These are phyloP conservation scores for Ctenicera cuprea DNA, from an alignment of 2,888 invertebrate species.

Conservation along the genomic window DNA sequence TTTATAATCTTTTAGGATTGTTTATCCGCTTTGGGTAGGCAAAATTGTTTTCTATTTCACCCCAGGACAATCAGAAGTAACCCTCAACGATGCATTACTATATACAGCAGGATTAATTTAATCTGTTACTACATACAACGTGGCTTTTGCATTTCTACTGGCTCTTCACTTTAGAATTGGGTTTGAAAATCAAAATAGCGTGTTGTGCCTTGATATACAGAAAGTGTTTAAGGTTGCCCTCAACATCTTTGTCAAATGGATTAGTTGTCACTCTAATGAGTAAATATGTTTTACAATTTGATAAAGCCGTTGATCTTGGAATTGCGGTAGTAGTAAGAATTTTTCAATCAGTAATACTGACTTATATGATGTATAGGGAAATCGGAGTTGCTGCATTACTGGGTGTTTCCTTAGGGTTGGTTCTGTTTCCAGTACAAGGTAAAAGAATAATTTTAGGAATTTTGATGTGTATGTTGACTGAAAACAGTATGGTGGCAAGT, in stretches of 20 bases:
- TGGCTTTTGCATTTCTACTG: too few species aligned
- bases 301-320: conserved; percentile 84
- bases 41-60: conserved; percentile 81
- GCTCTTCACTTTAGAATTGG: conserved; percentile 81
- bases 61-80: too few species aligned
- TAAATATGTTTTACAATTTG: conserved; percentile 90
- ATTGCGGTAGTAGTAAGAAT: conserved; percentile 89
- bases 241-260: conserved; percentile 87
- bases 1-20: conserved; percentile 74
- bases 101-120: too few species aligned
- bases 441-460: conserved; percentile 1
- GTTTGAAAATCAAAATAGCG: conserved; percentile 82
- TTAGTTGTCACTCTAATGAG: conserved; percentile 75
- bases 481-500: conserved; percentile 19
- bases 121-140: too few species aligned
- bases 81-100: conserved; percentile 78
- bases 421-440: conserved; percentile 68
- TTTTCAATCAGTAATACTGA: conserved; percentile 81
- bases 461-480: neutral
- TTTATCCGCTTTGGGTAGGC: conserved; percentile 80
- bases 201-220: conserved; percentile 84
- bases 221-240: conserved; percentile 82
- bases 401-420: conserved; percentile 73
- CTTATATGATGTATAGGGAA: conserved; percentile 79
- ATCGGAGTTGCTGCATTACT: conserved; percentile 73